These are phyloP conservation scores for Psittacula cyanocephala DNA, from an alignment of 2,113 vertebrate species.

Conservation along the genomic window DNA sequence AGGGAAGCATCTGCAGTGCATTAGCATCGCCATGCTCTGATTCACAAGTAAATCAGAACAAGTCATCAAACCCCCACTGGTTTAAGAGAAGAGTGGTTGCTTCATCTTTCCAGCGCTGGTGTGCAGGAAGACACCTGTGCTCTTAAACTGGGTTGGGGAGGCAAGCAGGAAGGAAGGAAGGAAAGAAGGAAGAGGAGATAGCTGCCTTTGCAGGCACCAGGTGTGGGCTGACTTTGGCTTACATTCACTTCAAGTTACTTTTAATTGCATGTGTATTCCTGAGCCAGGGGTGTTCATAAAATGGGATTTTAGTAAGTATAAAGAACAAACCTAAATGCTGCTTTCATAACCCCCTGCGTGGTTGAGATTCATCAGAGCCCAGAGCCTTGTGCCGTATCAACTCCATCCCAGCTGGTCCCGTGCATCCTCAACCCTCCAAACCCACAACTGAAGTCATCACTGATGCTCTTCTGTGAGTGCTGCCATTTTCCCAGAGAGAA, in stretches of 20 bases:
- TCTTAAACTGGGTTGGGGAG: neutral
- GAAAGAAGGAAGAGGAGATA: neutral
- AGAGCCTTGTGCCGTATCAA: neutral
- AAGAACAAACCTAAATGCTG: neutral
- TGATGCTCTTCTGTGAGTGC: neutral
- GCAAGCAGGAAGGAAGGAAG: neutral
- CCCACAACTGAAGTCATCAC: neutral
- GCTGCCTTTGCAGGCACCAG: neutral
- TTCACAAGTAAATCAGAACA: neutral
- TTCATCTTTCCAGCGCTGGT: neutral
- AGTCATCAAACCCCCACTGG: neutral
- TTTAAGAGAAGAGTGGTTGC: neutral
- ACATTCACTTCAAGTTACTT: constrained; percentile 17
- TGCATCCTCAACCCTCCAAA: neutral
- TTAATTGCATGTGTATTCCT: neutral
- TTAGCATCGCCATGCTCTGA: accelerated
- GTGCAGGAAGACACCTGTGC: constrained; percentile 26
- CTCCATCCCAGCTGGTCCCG: neutral
- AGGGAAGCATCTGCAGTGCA: neutral
- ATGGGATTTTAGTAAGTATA: neutral
- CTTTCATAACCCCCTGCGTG: neutral
- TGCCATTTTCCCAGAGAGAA: neutral
- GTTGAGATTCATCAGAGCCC: neutral
- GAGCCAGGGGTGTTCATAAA: neutral
- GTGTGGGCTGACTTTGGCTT: constrained; percentile 16